These are phyloP conservation scores for Molanna angustata DNA, from an alignment of 2,888 invertebrate species.

Conservation along the genomic window DNA sequence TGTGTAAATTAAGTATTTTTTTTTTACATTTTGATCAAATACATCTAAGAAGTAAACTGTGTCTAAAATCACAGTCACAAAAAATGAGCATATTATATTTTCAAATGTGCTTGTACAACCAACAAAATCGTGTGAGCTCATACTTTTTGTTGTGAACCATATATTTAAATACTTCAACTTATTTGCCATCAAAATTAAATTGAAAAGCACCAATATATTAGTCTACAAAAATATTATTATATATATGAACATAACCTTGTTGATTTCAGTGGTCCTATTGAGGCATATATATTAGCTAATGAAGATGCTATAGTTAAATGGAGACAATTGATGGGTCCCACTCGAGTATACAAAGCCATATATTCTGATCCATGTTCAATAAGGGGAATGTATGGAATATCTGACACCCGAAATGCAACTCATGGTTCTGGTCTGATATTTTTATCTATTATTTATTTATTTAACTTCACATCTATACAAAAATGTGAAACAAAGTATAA, in stretches of 20 bases:
- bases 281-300: constrained; percentile 74
- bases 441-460: constrained; percentile 1
- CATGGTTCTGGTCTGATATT: constrained; percentile 80
- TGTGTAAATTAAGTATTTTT: neutral
- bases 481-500: too few species aligned
- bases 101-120: too few species aligned
- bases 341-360: constrained; percentile 80
- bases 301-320: constrained; percentile 75
- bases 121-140: too few species aligned
- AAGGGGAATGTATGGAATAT: constrained; percentile 81
- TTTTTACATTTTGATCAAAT: neutral
- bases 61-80: neutral
- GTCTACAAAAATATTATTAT: too few species aligned
- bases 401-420: constrained; percentile 91
- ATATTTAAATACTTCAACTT: too few species aligned
- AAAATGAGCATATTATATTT: too few species aligned
- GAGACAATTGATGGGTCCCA: constrained; percentile 86
- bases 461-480: too few species aligned
- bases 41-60: neutral
- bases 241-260: too few species aligned
- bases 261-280: constrained; percentile 74
- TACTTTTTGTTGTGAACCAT: too few species aligned
- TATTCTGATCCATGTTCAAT: constrained; percentile 75
- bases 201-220: too few species aligned
- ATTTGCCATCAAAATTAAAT: too few species aligned